Percentiles rank a stretch among this genome's conserved stretches.
These are phyloP conservation scores for Drosophila kikkawai DNA, from an alignment of 1,140 invertebrate species.

Conservation along the genomic window DNA sequence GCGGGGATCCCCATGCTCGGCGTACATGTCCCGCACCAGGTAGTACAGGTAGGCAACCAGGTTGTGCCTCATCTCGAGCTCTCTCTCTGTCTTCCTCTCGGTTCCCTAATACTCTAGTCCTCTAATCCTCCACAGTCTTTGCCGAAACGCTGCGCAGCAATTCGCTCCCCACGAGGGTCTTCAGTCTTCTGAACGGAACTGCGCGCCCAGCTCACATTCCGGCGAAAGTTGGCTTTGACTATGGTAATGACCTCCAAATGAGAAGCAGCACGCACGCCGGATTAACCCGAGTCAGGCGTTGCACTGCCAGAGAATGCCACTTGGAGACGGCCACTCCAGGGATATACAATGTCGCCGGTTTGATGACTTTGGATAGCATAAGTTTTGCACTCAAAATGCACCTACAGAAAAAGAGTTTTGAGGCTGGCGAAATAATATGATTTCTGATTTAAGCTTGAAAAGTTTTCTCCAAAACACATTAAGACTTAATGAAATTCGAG, in stretches of 20 bases:
- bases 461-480: neutral
- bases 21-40: slow-evolving; percentile 56
- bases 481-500: neutral
- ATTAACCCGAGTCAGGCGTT: slow-evolving; percentile 59
- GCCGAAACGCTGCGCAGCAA: slow-evolving; percentile 10
- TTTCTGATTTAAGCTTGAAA: neutral
- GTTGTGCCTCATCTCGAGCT: slow-evolving; percentile 58
- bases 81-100: neutral
- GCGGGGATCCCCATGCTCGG: slow-evolving; percentile 71
- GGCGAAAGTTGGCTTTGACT: slow-evolving; percentile 8
- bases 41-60: slow-evolving; percentile 48
- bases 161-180: slow-evolving; percentile 38
- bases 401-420: neutral
- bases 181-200: slow-evolving; percentile 44
- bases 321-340: neutral
- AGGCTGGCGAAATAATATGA: neutral
- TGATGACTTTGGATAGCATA: neutral
- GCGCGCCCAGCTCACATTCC: neutral
- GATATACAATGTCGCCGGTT: slow-evolving; percentile 13
- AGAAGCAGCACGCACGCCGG: slow-evolving; percentile 30
- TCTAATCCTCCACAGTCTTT: neutral
- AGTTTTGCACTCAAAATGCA: slow-evolving; percentile 15
- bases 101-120: neutral
- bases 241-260: slow-evolving; percentile 76
- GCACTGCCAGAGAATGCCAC: neutral